A percentile compares a stretch with the other conserved stretches of the same genome.
Evolutionary conservation across 2,797 vertebrate genomes (phyloP).

Genomic region (Malacoraja senta): DNA sequence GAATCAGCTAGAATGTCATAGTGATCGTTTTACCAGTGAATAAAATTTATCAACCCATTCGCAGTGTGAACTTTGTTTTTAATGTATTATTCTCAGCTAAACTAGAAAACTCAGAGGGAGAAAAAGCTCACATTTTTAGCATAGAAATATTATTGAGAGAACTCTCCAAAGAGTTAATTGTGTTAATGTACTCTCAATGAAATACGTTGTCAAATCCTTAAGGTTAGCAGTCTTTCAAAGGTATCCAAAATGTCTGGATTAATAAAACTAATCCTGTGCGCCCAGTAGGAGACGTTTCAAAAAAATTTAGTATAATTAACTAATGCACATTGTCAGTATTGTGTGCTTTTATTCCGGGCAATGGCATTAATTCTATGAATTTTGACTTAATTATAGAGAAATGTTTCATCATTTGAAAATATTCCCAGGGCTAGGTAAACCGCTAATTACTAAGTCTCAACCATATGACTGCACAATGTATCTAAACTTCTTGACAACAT

Average conservation of each 20-base stretch:
- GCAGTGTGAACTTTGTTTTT: background rate
- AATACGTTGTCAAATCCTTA: background rate
- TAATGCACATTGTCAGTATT: background rate
- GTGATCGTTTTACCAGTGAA: background rate
- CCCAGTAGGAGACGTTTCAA: background rate
- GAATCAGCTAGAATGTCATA: background rate
- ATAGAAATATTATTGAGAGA: background rate
- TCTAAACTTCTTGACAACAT: background rate
- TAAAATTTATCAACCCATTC: background rate
- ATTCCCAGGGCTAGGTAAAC: background rate
- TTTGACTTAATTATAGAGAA: background rate
- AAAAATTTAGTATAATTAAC: background rate
- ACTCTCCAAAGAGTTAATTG: background rate
- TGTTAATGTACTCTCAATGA: background rate
- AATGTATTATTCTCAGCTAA: background rate
- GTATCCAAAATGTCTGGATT: background rate
- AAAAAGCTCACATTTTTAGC: background rate
- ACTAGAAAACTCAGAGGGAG: background rate
- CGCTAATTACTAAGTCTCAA: background rate
- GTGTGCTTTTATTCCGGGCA: too few relatives aligned
- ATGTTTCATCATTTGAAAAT: background rate
- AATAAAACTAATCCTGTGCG: background rate
- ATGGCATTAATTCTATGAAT: background rate
- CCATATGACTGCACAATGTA: background rate
- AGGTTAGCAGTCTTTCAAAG: background rate